Conservation (phyloP, 2,888 invertebrate species). For the Chrysina gloriosa region DNA sequence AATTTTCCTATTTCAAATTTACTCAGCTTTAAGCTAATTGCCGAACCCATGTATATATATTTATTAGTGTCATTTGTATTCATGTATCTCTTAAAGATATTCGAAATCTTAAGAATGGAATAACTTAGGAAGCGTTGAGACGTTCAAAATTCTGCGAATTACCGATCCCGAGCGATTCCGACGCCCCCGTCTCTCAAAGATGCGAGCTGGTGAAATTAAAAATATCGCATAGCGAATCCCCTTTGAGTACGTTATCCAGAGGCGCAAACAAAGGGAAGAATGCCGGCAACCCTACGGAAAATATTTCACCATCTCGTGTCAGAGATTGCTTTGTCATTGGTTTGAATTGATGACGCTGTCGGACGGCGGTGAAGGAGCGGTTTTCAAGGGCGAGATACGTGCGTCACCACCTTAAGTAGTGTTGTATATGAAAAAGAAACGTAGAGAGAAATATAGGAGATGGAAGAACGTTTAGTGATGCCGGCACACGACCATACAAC, state of each 20-base stretch:
- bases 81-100: neutral
- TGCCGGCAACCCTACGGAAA: neutral
- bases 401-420: neutral
- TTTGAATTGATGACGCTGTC: constrained; percentile 6
- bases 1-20: too few species aligned
- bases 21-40: too few species aligned
- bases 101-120: neutral
- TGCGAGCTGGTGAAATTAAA: neutral
- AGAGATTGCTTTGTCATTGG: constrained; percentile 29
- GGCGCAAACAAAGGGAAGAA: constrained; percentile 22
- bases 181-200: neutral
- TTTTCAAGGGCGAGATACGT: neutral
- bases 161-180: neutral
- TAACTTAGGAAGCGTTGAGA: neutral
- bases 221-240: constrained; percentile 9
- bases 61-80: too few species aligned
- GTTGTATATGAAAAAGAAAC: neutral
- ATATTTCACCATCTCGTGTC: constrained; percentile 22
- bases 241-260: neutral
- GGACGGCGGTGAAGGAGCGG: neutral
- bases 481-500: too few species aligned
- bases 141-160: neutral
- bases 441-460: too few species aligned
- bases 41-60: too few species aligned
- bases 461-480: too few species aligned